phyloP scores from a whole-genome alignment of 2,797 vertebrate genomes.

The Benthosema pterotum region DNA sequence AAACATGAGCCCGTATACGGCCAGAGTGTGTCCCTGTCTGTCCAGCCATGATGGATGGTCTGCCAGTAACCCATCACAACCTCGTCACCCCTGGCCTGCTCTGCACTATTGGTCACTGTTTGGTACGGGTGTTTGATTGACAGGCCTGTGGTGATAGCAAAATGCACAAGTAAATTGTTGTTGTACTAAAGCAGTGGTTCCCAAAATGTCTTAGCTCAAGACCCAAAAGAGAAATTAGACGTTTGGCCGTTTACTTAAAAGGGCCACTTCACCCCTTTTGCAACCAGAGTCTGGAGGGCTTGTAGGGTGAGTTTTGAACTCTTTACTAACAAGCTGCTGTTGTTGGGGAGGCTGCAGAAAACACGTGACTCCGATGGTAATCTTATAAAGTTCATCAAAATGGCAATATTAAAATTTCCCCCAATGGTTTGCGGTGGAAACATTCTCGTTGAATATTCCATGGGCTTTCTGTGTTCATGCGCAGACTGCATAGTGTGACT shows the following conservation, averaged over 20 bases:
- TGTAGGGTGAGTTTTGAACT: too few relatives aligned
- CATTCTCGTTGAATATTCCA: conserved; percentile 58
- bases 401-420: conserved; percentile 52
- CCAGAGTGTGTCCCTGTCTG: conserved; percentile 59
- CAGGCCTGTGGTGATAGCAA: conserved; percentile 39
- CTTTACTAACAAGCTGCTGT: neutral
- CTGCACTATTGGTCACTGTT: conserved; percentile 42
- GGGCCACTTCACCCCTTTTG: too few relatives aligned
- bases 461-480: conserved; percentile 33
- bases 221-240: too few relatives aligned
- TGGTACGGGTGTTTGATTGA: conserved; percentile 52
- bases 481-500: conserved; percentile 37
- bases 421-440: conserved; percentile 60
- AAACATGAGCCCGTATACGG: conserved; percentile 50
- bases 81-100: conserved; percentile 42
- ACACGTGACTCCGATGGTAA: conserved; percentile 9
- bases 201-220: too few relatives aligned
- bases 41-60: conserved; percentile 63
- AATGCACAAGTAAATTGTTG: conserved; percentile 4
- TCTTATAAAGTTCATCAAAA: conserved; percentile 25
- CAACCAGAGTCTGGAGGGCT: too few relatives aligned
- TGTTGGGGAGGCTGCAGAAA: neutral
- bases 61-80: conserved; percentile 57
- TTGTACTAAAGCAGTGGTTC: neutral
- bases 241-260: too few relatives aligned